Base-by-base conservation (phyloP, 2,113 vertebrate species). In the Fregata magnificens region DNA sequence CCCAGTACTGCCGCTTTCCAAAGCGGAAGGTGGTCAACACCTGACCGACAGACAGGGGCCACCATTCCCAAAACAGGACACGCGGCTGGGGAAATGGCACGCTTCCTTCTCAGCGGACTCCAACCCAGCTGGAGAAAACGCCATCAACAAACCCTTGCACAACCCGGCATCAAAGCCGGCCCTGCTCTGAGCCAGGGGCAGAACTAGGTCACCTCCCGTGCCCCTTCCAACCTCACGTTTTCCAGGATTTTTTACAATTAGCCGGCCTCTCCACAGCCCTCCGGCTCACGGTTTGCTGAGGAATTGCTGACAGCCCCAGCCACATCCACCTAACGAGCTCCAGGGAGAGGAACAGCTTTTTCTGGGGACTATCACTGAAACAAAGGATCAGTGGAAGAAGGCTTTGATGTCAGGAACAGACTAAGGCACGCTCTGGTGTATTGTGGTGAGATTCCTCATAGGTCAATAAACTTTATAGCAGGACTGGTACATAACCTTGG, bases 381-480 rank as follows among this genome's bases (percentile, higher is more conserved):
- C 84, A 94, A 88, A 92, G 42, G 58, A 67, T 13, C 16, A 3
- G 47, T 16, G 36, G 79, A 44, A 2, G 45, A 81, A 88, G 82
- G 93, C 92, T 96, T 90, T 93, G 92, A 96, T 96, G 85, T 88
- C 74, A 90, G 71, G 52, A 86, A 42, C 44, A 69, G 56, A 53
- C 34, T 10, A 61, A 44, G 25, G 82, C 63, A 56, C 15, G 11
- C 17, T 34, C 42, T n/a, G 9, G n/a, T 72, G 73, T 91, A 96
- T 53, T 74, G 74, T 10, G 2, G 58, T 24, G 62, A 82, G 78
- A 92, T 93, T 92, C 76, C 76, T 74, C 88, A 58, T 28, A 81
- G 76, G 53, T 83, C 90, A 86, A 91, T 97, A 97, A 96, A 96
- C 74, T 95, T 97, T 93, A 97, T 11, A 90, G 82, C 88, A 72